Evolutionary conservation across 1,140 invertebrate genomes (phyloP), one percentile per base, ranked within the genome.

Genomic region (Ladona fulva): DNA sequence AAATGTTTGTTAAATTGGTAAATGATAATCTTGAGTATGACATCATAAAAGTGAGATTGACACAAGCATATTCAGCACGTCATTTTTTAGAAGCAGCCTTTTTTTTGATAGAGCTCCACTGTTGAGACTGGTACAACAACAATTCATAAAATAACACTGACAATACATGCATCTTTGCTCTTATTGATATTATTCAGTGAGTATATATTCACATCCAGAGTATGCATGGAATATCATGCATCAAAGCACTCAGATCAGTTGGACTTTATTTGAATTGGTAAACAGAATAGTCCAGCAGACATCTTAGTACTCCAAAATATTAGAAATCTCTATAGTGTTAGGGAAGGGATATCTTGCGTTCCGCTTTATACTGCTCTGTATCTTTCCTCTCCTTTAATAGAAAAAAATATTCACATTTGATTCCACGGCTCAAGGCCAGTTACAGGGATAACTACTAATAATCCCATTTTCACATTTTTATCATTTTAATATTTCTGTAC

Each of bases 141-240:
- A 22, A 66, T 16, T 66, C 52, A 66, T 66, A 66, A 66, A 19
- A 22, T 66, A 66, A 66, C 52, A 66, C 52, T 66, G 3, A 66
- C 52, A 66, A 19, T 66, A 66, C n/a, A 66, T 66, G 52, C 52
- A 66, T 66, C n/a, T 12, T 19, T 66, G 5, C 52, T 66, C 52
- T 66, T 66, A 66, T 66, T 66, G 52, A 66, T 66, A 66, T 66
- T 66, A 66, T 19, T 66, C n/a, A 66, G 52, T 66, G 52, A 66
- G 52, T 66, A 66, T 22, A 66, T 16, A 12, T 16, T 66, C 52
- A 66, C 52, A 66, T 66, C 12, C 14, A 66, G 52, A 66, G 52
- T 66, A 66, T 66, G 52, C 52, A 66, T 66, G 52, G n/a, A 66
- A 66, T 66, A 66, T 66, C 52, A 66, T 66, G n/a, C 52, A 66